Percentiles rank a stretch among this genome's conserved stretches.
Evolutionary conservation across 2,113 vertebrate genomes (phyloP).

Genomic region (Ptychochromis oligacanthus): DNA sequence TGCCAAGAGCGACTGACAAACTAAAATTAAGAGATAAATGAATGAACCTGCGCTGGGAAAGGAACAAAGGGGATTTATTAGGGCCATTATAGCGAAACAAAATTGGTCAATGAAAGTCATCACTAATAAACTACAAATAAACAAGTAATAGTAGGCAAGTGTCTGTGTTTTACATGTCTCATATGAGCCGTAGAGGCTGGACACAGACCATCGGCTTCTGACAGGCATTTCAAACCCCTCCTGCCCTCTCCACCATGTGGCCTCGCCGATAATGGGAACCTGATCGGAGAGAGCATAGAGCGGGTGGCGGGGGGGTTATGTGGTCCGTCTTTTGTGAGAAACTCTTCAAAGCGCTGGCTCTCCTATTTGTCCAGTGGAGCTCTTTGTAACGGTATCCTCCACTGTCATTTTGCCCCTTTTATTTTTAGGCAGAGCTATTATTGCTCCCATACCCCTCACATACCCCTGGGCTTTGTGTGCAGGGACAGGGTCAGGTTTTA

Average conservation of each 20-base stretch:
- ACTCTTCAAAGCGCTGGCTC: constrained; percentile 69
- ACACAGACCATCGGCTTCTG: constrained; percentile 62
- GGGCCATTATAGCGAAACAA: background rate
- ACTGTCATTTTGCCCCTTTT: constrained; percentile 78
- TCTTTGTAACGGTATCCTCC: constrained; percentile 76
- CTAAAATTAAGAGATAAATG: background rate
- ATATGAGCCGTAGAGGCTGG: constrained; percentile 14
- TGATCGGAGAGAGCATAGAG: constrained; percentile 41
- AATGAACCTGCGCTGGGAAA: background rate
- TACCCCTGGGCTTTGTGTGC: constrained; percentile 66
- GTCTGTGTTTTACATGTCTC: background rate
- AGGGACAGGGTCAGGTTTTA: constrained; percentile 66
- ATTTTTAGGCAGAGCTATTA: constrained; percentile 74
- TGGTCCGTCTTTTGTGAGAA: constrained; percentile 66
- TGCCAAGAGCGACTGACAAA: no score
- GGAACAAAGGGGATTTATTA: background rate
- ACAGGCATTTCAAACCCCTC: constrained; percentile 62
- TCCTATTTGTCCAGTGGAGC: constrained; percentile 64
- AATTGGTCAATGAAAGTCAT: background rate
- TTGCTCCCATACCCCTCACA: constrained; percentile 60
- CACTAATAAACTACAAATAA: background rate
- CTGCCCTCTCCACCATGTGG: constrained; percentile 49
- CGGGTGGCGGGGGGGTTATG: background rate
- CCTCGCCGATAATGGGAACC: constrained; percentile 62
- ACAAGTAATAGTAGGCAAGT: background rate